Base-by-base conservation (phyloP, 2,888 invertebrate genomes). In the Lysandra coridon region DNA sequence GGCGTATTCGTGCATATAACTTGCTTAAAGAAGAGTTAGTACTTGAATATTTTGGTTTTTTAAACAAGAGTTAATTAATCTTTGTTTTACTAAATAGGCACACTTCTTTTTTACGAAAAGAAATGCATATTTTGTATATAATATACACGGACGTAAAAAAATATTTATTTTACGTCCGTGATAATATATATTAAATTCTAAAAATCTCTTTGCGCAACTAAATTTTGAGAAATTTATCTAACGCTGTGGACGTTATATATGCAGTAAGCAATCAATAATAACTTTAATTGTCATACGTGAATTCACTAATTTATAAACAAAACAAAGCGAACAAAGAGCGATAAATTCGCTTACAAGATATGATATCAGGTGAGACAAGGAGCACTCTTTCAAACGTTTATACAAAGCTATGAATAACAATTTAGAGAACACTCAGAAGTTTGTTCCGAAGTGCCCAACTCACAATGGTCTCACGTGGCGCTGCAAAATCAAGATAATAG, bases 361-460 rank as follows among this genome's bases (percentile, higher is more conserved):
- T 76, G 90, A 90, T 91, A 92, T 92, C 90, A 90, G 89, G 89
- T 80, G 83, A 91, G 91, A 91, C 90, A 90, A 90, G 90, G 89
- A 92, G 91, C 88, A 93, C 91, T 93, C 92, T 92, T 93, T 90
- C 87, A 85, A 89, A 86, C 90, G 91, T 90, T 92, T 92, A 91
- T 91, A 92, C 90, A 90, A 91, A 92, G 92, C 93, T 92, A 93
- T 93, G 94, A 94, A 94, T 93, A 94, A 94, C 92, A 94, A 94
- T 94, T 92, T 92, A 91, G 90, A 89, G 91, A 91, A 92, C 91
- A 93, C 92, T 94, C 90, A 85, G 89, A 93, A 94, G 89, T 94
- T 94, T 93, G 92, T 93, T 92, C 88, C 89, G 87, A 91, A 93
- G 94, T 90, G 88, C 92, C 93, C 89, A 90, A 93, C 90, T 91